Conservation (phyloP, 2,797 vertebrate genomes). For the Furcifer pardalis region DNA sequence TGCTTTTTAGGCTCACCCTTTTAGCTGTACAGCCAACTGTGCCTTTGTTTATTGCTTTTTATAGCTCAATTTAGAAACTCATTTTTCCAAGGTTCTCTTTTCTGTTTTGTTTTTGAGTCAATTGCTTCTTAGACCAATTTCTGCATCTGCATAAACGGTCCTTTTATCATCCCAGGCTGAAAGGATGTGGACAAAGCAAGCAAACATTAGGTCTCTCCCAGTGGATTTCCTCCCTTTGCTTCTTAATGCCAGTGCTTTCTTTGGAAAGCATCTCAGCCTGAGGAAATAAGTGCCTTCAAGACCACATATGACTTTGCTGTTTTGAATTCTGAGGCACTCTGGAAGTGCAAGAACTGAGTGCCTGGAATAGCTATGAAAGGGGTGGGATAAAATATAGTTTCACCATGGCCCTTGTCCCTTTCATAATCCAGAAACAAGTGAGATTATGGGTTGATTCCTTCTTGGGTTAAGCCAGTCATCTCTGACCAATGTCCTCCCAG, state of each 20-base stretch:
- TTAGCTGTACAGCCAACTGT: slow-evolving; percentile 3
- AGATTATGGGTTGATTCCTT: background rate
- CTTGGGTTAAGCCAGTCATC: background rate
- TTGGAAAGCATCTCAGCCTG: background rate
- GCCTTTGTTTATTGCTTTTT: slow-evolving; percentile 37
- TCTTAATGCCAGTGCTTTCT: background rate
- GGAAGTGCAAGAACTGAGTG: background rate
- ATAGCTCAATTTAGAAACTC: slow-evolving; percentile 29
- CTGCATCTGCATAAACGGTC: slow-evolving; percentile 20
- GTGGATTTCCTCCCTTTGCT: slow-evolving; percentile 7
- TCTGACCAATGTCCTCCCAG: no score
- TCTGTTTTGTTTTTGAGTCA: slow-evolving; percentile 37
- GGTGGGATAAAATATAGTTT: background rate
- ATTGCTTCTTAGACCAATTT: slow-evolving; percentile 43
- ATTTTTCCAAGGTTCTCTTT: background rate
- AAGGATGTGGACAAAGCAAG: background rate
- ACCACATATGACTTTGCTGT: background rate
- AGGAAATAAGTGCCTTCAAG: background rate
- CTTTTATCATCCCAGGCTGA: slow-evolving; percentile 26
- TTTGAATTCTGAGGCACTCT: background rate
- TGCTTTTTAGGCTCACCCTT: slow-evolving; percentile 17
- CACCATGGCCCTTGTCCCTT: background rate
- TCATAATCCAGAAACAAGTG: background rate
- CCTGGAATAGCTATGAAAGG: background rate
- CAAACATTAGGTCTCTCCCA: slow-evolving; percentile 19